phyloP scores from a whole-genome alignment of 2,113 vertebrate genomes.

The Proteles cristata region DNA sequence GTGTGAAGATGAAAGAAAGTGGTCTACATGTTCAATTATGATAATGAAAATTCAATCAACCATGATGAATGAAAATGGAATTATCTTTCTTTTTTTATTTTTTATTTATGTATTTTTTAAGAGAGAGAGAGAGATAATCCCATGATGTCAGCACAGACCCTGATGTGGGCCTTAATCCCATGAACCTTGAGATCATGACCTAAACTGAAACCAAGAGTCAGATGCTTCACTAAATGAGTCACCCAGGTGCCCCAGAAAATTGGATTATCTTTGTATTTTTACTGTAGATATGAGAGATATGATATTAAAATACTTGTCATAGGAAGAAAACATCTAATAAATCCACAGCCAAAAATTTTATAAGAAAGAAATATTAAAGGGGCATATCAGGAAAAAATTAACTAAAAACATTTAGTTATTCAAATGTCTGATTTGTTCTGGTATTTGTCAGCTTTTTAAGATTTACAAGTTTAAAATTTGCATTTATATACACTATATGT shows the following conservation, averaged over 20 bases:
- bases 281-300: not conserved
- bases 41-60: not conserved
- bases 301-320: not conserved
- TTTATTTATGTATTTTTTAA: too few relatives aligned
- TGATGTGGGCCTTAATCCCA: too few relatives aligned
- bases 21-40: not conserved
- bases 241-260: not conserved
- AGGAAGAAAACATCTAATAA: not conserved
- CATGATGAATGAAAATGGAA: not conserved
- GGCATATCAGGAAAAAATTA: not conserved
- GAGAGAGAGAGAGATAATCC: too few relatives aligned
- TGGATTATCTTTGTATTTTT: not conserved
- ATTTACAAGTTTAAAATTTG: not conserved
- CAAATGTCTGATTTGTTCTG: not conserved
- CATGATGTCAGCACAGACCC: too few relatives aligned
- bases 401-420: not conserved
- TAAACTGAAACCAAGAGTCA: too few relatives aligned
- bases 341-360: not conserved
- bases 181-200: too few relatives aligned
- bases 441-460: not conserved
- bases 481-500: not conserved
- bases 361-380: not conserved
- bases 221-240: too few relatives aligned
- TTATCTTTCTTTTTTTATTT: not conserved
- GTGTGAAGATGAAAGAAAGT: not conserved